Evolutionary conservation across 2,113 vertebrate genomes (phyloP), one percentile per base, ranked within the genome.

Genomic region (Hippolais icterina): DNA sequence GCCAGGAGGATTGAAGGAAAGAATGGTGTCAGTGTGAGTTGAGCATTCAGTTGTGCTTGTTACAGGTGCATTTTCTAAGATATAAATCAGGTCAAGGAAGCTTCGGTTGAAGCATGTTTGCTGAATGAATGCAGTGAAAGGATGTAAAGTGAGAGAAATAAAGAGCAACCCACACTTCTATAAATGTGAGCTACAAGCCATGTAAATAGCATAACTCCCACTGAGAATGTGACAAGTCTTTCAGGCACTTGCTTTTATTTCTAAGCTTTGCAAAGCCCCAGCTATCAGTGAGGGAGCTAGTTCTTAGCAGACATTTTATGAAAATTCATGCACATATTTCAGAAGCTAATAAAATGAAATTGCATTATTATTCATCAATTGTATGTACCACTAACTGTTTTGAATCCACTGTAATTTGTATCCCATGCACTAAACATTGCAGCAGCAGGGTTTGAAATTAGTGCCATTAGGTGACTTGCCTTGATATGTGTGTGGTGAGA

Each of bases 371-470:
- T 92, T 74, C 52, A 50, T 46, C 18, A 77, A 68, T 80, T 74
- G 78, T 83, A 77, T 49, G 54, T 86, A 74, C 75, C 84, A 66
- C 82, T 89, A 83, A 78, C 74, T 50, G 35, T 39, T 95, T 92
- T 74, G 68, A 89, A 95, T 87, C 33, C 39, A 63, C n/a, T 85
- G 74, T 47, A 91, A 91, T 94, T 96, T 95, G 42, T 59, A 61
- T 70, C 84, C 66, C 24, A 59, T 91, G 63, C 41, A 77, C 74
- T 91, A 70, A 91, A 42, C 8, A 52, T 66, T 87, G 72, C 59
- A 89, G 88, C 92, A 94, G 72, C 21, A 1, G 95, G 87, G n/a
- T 74, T 79, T 92, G 39, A 92, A 85, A 94, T 95, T 91, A 90
- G 64, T 93, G 77, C 65, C 54, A 80, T 92, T 90, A 92, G 74